Base-by-base conservation (phyloP, 2,888 invertebrate genomes). In the Slavum lentiscoides region DNA sequence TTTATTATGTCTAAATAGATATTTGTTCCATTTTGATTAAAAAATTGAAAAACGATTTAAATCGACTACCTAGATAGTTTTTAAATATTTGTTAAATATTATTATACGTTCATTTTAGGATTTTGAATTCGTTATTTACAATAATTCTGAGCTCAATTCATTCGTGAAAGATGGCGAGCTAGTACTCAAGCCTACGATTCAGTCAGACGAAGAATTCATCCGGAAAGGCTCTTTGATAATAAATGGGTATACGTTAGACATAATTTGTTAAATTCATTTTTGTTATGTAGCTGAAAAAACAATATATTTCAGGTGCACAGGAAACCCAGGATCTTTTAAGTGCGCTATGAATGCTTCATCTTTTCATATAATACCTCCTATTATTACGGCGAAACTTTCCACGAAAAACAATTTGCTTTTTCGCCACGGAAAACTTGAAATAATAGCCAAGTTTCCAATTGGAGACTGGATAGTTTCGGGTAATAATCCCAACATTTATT, bases 381-480 rank as follows among this genome's bases (percentile, higher is more conserved):
- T 93, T 6, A 87, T 90, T 43, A 91, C 92, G 2, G 91, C 91
- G 0, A 88, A 89, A 74, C 84, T 94, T 19, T 89, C 88, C 61
- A 91, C 91, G 2, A 91, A 89, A 84, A 87, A 89, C 61, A 87
- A 86, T 0, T 92, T 93, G 84, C 89, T 89, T 8, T 93, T 94
- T 84, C 88, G 89, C 15, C 93, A 92, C 85, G 94, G 94, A 17
- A 89, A 87, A 61, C 87, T 94, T 19, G 89, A 91, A 84, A 87
- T 94, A 5, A 88, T 89, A 37, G 94, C 93, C 0, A 92, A 91
- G 86, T 85, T 94, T 37, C 93, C 94, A 0, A 88, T 88, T 83
- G 94, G 94, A 0, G 92, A 93, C 85, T 94, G 94, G 94, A 87
- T 94, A 23, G 89, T 92, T 84, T 93, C 94, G 74, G 88, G 94